Conservation (phyloP, 2,888 invertebrate genomes). For the Lepidonotus clava region DNA sequence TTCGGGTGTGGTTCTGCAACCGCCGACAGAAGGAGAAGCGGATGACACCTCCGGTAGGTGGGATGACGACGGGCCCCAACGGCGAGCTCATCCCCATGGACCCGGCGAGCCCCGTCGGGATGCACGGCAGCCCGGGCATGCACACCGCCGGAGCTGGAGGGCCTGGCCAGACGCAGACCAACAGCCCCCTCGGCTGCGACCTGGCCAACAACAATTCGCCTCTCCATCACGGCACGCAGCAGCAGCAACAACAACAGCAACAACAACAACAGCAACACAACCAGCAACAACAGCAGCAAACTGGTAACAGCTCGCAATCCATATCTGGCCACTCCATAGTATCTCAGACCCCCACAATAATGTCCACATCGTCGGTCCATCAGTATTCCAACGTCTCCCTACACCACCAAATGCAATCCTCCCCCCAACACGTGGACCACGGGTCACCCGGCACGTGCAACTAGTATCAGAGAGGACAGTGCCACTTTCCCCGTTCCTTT, state of each 20-base stretch:
- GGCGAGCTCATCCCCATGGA: constrained; percentile 69
- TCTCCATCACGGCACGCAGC: background rate
- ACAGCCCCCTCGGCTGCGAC: constrained; percentile 52
- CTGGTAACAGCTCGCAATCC: background rate
- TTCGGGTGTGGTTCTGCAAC: constrained; percentile 82
- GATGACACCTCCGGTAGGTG: constrained; percentile 88
- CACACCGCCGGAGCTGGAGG: background rate
- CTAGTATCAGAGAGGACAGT: background rate
- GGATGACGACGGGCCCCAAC: constrained; percentile 73
- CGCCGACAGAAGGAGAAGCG: constrained; percentile 97
- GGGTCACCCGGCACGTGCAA: constrained; percentile 44
- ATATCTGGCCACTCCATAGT: constrained; percentile 4
- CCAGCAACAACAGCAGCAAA: constrained; percentile 22
- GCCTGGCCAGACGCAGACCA: background rate
- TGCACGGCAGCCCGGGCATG: constrained; percentile 41
- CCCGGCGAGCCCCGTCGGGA: constrained; percentile 28
- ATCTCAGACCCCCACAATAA: constrained; percentile 43
- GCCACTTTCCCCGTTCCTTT: background rate
- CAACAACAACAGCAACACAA: constrained; percentile 18
- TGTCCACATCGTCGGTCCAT: constrained; percentile 37
- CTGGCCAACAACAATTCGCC: constrained; percentile 49
- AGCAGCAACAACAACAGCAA: constrained; percentile 17
- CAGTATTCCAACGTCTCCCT: constrained; percentile 21
- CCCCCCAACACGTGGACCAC: constrained; percentile 39
- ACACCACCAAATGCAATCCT: constrained; percentile 35